Percentiles rank a stretch among this genome's conserved stretches.
phyloP scores from a whole-genome alignment of 2,888 invertebrate species.

The Dimorphilus gyrociliatus region DNA sequence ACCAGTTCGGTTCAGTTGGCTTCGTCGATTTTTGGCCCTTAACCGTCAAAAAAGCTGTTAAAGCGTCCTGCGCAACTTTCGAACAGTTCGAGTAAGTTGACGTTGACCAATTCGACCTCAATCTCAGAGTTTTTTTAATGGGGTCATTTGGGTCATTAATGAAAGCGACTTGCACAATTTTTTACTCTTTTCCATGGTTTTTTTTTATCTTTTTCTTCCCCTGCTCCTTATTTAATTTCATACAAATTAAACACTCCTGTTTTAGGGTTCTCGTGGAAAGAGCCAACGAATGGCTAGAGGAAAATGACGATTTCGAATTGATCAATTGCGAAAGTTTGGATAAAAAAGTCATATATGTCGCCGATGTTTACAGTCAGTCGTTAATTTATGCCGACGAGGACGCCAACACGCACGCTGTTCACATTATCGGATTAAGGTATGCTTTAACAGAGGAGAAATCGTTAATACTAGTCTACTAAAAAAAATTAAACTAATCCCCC shows the following conservation, averaged over 20 bases:
- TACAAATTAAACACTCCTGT: too few relatives aligned
- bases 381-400: slow-evolving; percentile 4
- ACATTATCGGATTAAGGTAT: slow-evolving; percentile 7
- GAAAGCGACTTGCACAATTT: too few relatives aligned
- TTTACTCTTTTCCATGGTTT: too few relatives aligned
- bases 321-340: slow-evolving; percentile 6
- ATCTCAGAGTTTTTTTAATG: too few relatives aligned
- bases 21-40: slow-evolving; percentile 5
- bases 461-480: too few relatives aligned
- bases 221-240: too few relatives aligned
- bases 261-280: slow-evolving; percentile 5
- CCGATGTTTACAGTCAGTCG: slow-evolving; percentile 4
- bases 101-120: too few relatives aligned
- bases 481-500: too few relatives aligned
- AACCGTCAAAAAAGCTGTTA: not conserved
- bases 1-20: slow-evolving; percentile 1
- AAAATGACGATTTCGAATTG: slow-evolving; percentile 2
- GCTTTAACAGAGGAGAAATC: too few relatives aligned
- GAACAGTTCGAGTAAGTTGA: slow-evolving; percentile 4
- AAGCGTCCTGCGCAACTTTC: slow-evolving; percentile 3
- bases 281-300: slow-evolving; percentile 6
- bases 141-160: too few relatives aligned
- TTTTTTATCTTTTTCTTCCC: too few relatives aligned
- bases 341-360: slow-evolving; percentile 5
- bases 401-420: slow-evolving; percentile 1